These are phyloP conservation scores for Leptoteleia sp. DNA, from an alignment of 1,140 invertebrate genomes.

Conservation along the genomic window DNA sequence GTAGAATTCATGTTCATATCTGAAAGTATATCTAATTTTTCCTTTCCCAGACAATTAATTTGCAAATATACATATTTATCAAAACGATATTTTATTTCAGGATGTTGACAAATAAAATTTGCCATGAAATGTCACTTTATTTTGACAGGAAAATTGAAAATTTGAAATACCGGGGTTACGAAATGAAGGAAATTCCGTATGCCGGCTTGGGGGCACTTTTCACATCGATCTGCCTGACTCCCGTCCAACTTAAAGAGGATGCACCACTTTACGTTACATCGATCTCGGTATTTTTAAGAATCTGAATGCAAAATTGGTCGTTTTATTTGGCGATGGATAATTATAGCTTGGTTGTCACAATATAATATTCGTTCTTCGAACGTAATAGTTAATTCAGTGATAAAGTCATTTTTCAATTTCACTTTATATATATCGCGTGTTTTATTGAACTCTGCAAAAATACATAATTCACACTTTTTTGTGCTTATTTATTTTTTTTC, in stretches of 20 bases:
- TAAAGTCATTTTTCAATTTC: slow-evolving; percentile 18
- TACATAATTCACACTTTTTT: too few relatives aligned
- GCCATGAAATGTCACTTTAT: slow-evolving; percentile 6
- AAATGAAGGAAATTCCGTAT: slow-evolving; percentile 48
- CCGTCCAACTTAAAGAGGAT: slow-evolving; percentile 50
- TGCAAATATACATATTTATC: neutral
- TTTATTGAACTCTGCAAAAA: too few relatives aligned
- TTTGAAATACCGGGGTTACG: slow-evolving; percentile 35
- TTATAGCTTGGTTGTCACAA: slow-evolving; percentile 12
- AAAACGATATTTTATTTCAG: neutral
- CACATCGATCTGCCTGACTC: slow-evolving; percentile 48
- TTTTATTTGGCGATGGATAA: slow-evolving; percentile 25
- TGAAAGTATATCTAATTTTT: neutral
- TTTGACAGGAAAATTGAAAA: slow-evolving; percentile 46
- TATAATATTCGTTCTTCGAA: slow-evolving; percentile 3
- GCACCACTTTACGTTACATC: slow-evolving; percentile 36
- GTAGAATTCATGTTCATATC: too few relatives aligned
- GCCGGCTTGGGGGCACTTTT: slow-evolving; percentile 48
- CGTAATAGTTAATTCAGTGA: slow-evolving; percentile 1
- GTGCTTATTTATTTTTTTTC: too few relatives aligned
- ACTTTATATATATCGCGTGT: too few relatives aligned
- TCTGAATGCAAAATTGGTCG: slow-evolving; percentile 25
- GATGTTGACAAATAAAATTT: slow-evolving; percentile 28
- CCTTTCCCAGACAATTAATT: neutral
- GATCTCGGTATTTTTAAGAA: slow-evolving; percentile 48